Evolutionary conservation across 2,888 invertebrate species (phyloP).

Genomic region (Sarcophaga carnaria): DNA sequence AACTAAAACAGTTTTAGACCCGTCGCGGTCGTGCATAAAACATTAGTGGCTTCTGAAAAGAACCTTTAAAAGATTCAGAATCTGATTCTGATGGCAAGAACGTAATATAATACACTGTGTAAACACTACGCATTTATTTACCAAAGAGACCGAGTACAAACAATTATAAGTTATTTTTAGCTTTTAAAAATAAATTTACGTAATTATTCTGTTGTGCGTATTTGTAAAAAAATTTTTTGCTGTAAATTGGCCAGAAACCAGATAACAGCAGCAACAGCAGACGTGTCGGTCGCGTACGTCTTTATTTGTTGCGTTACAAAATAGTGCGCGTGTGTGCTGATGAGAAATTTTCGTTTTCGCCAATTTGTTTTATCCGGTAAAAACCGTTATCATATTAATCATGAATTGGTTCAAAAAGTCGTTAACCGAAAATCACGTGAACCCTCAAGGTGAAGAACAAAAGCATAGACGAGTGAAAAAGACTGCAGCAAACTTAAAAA

Average conservation of each 20-base stretch:
- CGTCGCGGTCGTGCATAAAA: constrained; percentile 12
- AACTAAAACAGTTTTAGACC: constrained; percentile 38
- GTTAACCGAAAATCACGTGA: constrained; percentile 84
- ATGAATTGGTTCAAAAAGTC: constrained; percentile 87
- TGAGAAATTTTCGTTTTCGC: constrained; percentile 85
- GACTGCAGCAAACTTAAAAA: constrained; percentile 35
- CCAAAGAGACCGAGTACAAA: no score
- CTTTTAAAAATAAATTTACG: constrained; percentile 7
- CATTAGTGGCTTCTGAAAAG: not conserved
- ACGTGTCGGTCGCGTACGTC: constrained; percentile 63
- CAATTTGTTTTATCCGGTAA: constrained; percentile 85
- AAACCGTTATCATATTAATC: constrained; percentile 84
- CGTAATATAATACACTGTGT: no score
- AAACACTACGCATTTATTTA: constrained; percentile 5
- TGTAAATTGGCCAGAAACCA: constrained; percentile 8
- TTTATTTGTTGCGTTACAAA: constrained; percentile 30
- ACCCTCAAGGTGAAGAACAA: constrained; percentile 72
- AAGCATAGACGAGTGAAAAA: constrained; percentile 63
- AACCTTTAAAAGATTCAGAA: no score
- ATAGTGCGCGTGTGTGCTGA: constrained; percentile 78
- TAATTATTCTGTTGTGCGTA: not conserved
- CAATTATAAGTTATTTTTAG: no score
- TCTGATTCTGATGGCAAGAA: no score
- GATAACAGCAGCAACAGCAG: constrained; percentile 41
- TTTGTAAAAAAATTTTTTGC: not conserved